phyloP scores from a whole-genome alignment of 2,888 invertebrate genomes.

The Meiosimyza decipiens region DNA sequence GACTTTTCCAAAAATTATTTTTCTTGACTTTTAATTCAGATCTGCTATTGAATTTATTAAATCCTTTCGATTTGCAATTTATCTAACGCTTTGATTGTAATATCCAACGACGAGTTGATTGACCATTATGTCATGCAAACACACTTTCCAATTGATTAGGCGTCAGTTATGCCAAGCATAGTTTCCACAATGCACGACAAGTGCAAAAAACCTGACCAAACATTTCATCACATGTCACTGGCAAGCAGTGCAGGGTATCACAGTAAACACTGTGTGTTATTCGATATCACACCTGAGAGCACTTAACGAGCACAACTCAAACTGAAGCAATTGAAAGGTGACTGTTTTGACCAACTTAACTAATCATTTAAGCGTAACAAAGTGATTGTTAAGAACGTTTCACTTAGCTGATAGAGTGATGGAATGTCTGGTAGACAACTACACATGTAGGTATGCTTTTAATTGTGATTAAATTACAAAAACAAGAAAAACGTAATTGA shows the following conservation, averaged over 20 bases:
- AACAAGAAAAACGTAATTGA: conserved; percentile 2
- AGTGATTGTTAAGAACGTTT: conserved; percentile 40
- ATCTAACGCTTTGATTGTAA: too few relatives aligned
- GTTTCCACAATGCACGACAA: background rate
- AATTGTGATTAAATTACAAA: conserved; percentile 31
- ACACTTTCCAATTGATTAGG: conserved; percentile 26
- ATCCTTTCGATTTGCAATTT: too few relatives aligned
- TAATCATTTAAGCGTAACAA: conserved; percentile 63
- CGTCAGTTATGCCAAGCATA: conserved; percentile 22
- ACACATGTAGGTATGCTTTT: background rate
- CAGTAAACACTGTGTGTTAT: too few relatives aligned
- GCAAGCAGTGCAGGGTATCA: background rate
- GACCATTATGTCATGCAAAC: too few relatives aligned
- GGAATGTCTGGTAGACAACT: background rate
- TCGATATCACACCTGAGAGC: too few relatives aligned
- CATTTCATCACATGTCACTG: conserved; percentile 22
- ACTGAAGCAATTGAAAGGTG: conserved; percentile 25
- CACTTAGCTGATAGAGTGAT: background rate
- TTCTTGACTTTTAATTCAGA: too few relatives aligned
- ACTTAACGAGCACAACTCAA: too few relatives aligned
- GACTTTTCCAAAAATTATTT: too few relatives aligned
- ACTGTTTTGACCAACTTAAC: conserved; percentile 62
- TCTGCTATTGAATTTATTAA: too few relatives aligned
- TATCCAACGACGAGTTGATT: too few relatives aligned
- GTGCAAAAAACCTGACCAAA: background rate